Evolutionary conservation across 2,797 vertebrate species (phyloP).

Genomic region (Hipposideros larvatus): DNA sequence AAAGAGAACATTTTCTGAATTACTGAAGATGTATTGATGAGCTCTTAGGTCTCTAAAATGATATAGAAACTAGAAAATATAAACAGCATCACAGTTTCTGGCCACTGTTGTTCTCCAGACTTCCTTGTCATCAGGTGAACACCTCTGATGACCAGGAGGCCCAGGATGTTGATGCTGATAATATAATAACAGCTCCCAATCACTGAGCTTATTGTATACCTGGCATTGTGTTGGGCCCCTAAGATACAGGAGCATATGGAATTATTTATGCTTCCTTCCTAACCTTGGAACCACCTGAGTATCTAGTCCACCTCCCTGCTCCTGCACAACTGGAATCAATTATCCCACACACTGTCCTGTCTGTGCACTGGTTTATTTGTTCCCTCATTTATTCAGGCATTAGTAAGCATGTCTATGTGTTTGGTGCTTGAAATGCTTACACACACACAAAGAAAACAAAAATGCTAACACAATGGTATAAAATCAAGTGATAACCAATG

Average conservation of each 20-base stretch:
- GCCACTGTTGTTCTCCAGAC: background rate
- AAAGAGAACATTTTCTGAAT: constrained; percentile 37
- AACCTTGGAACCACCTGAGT: background rate
- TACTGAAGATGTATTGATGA: background rate
- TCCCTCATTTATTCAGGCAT: background rate
- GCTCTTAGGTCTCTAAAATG: constrained; percentile 42
- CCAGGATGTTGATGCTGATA: background rate
- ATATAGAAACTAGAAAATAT: constrained; percentile 23
- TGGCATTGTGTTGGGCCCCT: background rate
- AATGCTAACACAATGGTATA: background rate
- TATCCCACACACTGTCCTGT: too few relatives aligned
- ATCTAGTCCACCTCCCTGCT: too few relatives aligned
- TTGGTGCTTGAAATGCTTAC: background rate
- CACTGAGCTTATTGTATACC: accelerated
- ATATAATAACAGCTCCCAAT: background rate
- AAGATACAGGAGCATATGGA: accelerated
- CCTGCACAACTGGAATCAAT: background rate
- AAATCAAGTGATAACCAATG: background rate
- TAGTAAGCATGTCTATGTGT: background rate
- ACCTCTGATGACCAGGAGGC: background rate
- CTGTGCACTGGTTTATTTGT: background rate
- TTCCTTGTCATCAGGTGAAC: background rate
- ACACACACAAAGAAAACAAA: background rate
- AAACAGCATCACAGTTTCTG: background rate
- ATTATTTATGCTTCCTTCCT: background rate